Evolutionary conservation across 2,888 invertebrate genomes (phyloP).

Genomic region (Nemotelus nigrinus): DNA sequence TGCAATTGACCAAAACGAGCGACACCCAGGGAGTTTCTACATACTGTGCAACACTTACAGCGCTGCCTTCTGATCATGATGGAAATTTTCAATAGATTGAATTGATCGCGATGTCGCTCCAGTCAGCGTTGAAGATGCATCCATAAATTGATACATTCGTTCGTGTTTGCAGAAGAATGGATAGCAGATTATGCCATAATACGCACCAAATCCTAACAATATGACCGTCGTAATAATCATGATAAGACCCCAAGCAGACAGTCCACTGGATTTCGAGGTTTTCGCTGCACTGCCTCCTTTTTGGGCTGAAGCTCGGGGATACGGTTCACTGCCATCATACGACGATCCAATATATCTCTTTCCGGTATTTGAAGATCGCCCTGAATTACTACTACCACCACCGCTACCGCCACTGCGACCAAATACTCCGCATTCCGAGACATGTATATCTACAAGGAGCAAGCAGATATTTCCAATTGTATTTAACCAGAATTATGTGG

Average conservation of each 20-base stretch:
- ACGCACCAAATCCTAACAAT: constrained; percentile 67
- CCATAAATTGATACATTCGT: constrained; percentile 63
- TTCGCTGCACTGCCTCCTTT: not conserved
- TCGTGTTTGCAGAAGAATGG: constrained; percentile 69
- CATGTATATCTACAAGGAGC: constrained; percentile 48
- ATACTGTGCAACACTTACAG: not conserved
- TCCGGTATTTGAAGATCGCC: constrained; percentile 10
- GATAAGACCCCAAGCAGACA: constrained; percentile 75
- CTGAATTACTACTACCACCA: constrained; percentile 1
- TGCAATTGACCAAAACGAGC: constrained; percentile 16
- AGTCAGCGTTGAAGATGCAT: constrained; percentile 63
- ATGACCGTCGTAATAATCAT: constrained; percentile 67
- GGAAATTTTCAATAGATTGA: constrained; percentile 63
- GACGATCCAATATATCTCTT: not conserved
- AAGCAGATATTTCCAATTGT: too few species aligned
- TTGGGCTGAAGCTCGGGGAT: not conserved
- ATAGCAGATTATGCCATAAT: constrained; percentile 75
- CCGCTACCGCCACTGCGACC: constrained; percentile 47
- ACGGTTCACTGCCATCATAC: constrained; percentile 16
- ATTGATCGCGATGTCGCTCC: constrained; percentile 63
- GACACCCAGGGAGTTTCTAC: constrained; percentile 15
- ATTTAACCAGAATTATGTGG: too few species aligned
- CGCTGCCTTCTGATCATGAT: constrained; percentile 30
- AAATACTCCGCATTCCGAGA: constrained; percentile 52
- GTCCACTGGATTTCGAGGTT: constrained; percentile 61